A percentile compares a stretch with the other conserved stretches of the same genome.
These are phyloP conservation scores for Acrocephalus arundinaceus DNA, from an alignment of 2,113 vertebrate genomes.

Conservation along the genomic window DNA sequence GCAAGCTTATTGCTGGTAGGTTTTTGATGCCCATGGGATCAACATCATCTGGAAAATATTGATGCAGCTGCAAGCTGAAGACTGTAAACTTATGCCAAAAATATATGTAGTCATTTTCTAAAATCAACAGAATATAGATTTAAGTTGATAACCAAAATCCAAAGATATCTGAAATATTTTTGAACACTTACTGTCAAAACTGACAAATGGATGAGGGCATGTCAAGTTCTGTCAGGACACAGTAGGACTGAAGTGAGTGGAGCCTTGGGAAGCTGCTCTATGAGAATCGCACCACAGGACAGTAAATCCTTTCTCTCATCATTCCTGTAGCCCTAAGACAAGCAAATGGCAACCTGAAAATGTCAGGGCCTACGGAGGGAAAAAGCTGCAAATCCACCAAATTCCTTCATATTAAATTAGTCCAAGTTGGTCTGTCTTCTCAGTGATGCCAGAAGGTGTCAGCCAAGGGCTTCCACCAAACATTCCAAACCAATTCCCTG, in stretches of 20 bases:
- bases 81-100: not conserved
- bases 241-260: not conserved
- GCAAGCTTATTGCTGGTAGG: not conserved
- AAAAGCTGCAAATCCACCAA: not conserved
- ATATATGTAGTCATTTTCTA: not conserved
- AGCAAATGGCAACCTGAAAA: not conserved
- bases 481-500: not conserved
- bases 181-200: not conserved
- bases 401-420: not conserved
- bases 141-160: not conserved
- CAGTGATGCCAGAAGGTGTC: slow-evolving; percentile 2
- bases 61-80: not conserved
- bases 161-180: not conserved
- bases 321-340: not conserved
- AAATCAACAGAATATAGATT: not conserved
- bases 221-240: not conserved
- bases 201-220: not conserved
- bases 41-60: not conserved
- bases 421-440: not conserved
- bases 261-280: not conserved
- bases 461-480: not conserved
- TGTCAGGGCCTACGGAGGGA: not conserved
- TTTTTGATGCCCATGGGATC: not conserved
- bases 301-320: not conserved
- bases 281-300: not conserved